phyloP scores from a whole-genome alignment of 2,888 invertebrate species.

The Ommatoiulus sabulosus region DNA sequence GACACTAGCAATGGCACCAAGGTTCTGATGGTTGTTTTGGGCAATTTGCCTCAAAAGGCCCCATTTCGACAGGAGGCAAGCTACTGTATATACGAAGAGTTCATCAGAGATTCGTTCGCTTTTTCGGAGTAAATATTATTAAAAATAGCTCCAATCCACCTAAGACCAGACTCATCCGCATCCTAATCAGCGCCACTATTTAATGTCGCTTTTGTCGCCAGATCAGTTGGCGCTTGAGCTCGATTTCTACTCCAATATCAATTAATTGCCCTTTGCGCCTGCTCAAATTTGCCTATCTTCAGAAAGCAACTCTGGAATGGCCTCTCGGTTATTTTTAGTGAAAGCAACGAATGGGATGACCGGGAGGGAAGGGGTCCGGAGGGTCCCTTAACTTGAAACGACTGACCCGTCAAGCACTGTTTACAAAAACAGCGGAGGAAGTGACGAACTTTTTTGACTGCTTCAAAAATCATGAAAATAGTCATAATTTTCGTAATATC shows the following conservation, averaged over 20 bases:
- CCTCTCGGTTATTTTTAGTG: neutral
- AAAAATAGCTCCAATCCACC: constrained; percentile 29
- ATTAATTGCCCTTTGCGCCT: constrained; percentile 11
- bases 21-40: neutral
- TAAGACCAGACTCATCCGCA: constrained; percentile 48
- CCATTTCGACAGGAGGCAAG: neutral
- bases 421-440: neutral
- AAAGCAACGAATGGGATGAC: neutral
- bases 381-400: neutral
- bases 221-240: neutral
- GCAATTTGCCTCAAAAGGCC: neutral
- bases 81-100: neutral
- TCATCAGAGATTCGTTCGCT: neutral
- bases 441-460: no score
- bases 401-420: neutral
- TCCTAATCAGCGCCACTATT: constrained; percentile 37
- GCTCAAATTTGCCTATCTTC: neutral
- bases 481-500: no score
- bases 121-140: constrained; percentile 12
- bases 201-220: constrained; percentile 38
- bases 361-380: neutral
- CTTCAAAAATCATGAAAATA: no score
- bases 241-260: neutral
- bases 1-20: neutral
- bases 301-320: neutral